A percentile compares a stretch with the other conserved stretches of the same genome.
Evolutionary conservation across 2,797 vertebrate species (phyloP).

Genomic region (Anas bernieri): DNA sequence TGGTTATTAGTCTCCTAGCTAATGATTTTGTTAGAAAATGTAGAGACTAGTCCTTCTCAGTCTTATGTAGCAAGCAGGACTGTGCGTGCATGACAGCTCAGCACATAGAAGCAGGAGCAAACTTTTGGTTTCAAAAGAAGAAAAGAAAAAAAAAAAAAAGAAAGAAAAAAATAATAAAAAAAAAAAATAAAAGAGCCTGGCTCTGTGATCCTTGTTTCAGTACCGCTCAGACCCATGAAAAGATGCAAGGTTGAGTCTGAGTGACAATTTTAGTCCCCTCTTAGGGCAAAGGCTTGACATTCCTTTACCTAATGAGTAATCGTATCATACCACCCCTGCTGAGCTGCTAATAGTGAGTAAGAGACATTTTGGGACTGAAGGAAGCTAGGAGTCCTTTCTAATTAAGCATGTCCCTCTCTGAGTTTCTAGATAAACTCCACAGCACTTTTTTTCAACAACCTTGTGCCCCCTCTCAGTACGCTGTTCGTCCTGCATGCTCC

Average conservation of each 20-base stretch:
- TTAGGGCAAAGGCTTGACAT: slow-evolving; percentile 65
- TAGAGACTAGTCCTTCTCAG: not conserved
- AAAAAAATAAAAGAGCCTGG: not conserved
- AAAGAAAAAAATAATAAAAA: not conserved
- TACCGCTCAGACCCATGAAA: not conserved
- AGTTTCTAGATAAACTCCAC: slow-evolving; percentile 22
- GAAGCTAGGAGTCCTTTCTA: slow-evolving; percentile 1
- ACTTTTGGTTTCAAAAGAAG: not conserved
- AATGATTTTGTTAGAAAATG: not conserved
- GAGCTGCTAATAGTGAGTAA: slow-evolving; percentile 31
- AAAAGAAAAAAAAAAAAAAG: not conserved
- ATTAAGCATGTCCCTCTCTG: slow-evolving; percentile 26
- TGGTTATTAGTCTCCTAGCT: not conserved
- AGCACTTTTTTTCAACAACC: not conserved
- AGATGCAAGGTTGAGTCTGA: not conserved
- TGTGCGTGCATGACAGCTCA: not conserved
- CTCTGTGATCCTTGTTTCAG: not conserved
- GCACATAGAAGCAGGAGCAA: rapidly evolving
- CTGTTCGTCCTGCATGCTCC: not conserved
- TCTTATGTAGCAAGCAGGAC: not conserved
- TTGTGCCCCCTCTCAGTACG: not conserved
- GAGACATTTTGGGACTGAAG: not conserved
- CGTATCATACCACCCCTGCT: slow-evolving; percentile 46
- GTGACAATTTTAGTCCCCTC: slow-evolving; percentile 45
- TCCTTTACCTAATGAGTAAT: slow-evolving; percentile 67